Evolutionary conservation across 2,113 vertebrate species (phyloP), one percentile per base, ranked within the genome.

Genomic region (Psephotus haematonotus): DNA sequence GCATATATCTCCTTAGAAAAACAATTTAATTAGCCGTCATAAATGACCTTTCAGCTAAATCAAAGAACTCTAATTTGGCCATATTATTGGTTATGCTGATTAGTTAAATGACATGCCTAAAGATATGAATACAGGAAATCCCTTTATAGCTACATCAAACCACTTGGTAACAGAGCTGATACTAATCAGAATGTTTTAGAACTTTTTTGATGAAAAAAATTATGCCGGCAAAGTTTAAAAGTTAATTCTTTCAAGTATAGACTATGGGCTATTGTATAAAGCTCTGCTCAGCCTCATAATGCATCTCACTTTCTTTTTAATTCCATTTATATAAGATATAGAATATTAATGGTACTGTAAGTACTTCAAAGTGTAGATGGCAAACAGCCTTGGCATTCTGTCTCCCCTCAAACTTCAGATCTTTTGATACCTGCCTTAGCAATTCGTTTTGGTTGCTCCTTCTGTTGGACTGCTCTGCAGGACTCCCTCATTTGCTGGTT

Each of bases 401-500:
- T 80, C 82, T 92, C 76, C 27, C 63, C 53, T 80, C 78, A 80
- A 92, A 80, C 94, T 93, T 93, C 72, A 96, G 94, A 97, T 95
- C 84, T 91, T 95, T 93, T 92, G 90, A 95, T 93, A 95, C 98
- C 95, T 99, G 98, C 99, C 98, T 99, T 98, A 90, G 98, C 98
- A 68, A 99, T 98, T 98, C 96, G 98, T 97, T 98, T 99, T 80
- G 99, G 99, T 96, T 97, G 97, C 76, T 99, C 98, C 79, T 98
- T 98, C 83, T 98, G 98, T 49, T 97, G 94, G 92, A 96, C 93
- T 77, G 94, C 50, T 72, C 86, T 63, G 46, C 97, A 97, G 69
- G 96, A 95, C 86, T 97, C 98, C 91, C 96, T 98, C 93, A 90
- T 95, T 70, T 97, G 93, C 57, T 93, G 91, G 52, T 97, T 95